Percentiles rank a stretch among this genome's conserved stretches.
Evolutionary conservation across 2,888 invertebrate species (phyloP).

Genomic region (Aleiodes testaceus): DNA sequence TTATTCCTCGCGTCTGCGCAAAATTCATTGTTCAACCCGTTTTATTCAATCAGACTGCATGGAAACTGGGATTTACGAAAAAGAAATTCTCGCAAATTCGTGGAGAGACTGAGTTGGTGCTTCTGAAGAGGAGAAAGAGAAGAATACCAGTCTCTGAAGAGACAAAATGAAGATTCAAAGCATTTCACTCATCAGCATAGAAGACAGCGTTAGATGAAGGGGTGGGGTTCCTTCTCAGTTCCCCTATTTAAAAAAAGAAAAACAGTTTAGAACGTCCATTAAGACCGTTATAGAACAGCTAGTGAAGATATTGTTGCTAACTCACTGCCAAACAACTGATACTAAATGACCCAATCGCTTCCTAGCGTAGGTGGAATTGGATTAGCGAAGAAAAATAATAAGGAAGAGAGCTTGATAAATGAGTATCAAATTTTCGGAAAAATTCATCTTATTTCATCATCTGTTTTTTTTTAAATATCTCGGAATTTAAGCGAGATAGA

Average conservation of each 20-base stretch:
- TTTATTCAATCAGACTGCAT: background rate
- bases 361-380: too few relatives aligned
- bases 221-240: background rate
- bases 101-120: too few relatives aligned
- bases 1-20: conserved; percentile 47
- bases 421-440: too few relatives aligned
- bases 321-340: too few relatives aligned
- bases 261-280: conserved; percentile 68
- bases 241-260: conserved; percentile 54
- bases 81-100: too few relatives aligned
- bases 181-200: conserved; percentile 41
- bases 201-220: conserved; percentile 21
- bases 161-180: conserved; percentile 27
- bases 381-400: too few relatives aligned
- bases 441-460: too few relatives aligned
- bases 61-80: conserved; percentile 27
- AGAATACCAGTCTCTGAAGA: conserved; percentile 6
- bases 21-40: conserved; percentile 1
- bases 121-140: too few relatives aligned
- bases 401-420: too few relatives aligned
- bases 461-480: too few relatives aligned
- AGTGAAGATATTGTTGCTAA: conserved; percentile 58
- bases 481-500: too few relatives aligned
- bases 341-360: too few relatives aligned
- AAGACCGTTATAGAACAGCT: conserved; percentile 68